Evolutionary conservation across 2,113 vertebrate genomes (phyloP), one percentile per base, ranked within the genome.

Genomic region (Neotragus pygmaeus): DNA sequence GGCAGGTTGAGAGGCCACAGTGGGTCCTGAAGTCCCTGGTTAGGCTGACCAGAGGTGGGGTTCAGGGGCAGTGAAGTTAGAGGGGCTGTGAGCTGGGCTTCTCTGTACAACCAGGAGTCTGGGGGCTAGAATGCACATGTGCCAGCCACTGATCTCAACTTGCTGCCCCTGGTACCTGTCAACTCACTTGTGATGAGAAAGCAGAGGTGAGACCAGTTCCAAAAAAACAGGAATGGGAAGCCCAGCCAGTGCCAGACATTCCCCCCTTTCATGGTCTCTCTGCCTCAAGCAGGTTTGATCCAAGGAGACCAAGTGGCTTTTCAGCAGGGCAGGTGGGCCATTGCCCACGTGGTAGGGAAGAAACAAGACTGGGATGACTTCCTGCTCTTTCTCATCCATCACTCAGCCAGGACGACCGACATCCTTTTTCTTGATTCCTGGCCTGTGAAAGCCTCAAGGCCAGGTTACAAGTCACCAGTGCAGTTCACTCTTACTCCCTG

Each of bases 51-150:
- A 7, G 36, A 43, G 64, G 53, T 88, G 10, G 62, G 53, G 90
- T 81, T 78, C 90, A 53, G 39, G 11, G 9, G 30, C 51, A 60
- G 19, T 13, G 30, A 39, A 88, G 9, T 6, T 2, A 3, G 0
- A 66, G 45, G 6, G 4, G 8, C 10, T 23, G 5, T 30, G 55
- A 55, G 3, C 7, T 27, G 43, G 4, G 30, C 16, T 14, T n/a
- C 51, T 90, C 43, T 1, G 36, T 1, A 6, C 7, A 3, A 2
- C 14, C 13, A 13, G 95, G 81, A 88, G 53, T 62, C 43, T 10
- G 6, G 47, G 0, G 25, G 0, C 7, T 64, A 93, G 27, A 7
- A 6, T 15, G 6, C 6, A 33, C 3, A 7, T 7, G 49, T 7
- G 47, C 36, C n/a, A n/a, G 33, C 14, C 27, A 28, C 36, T 9